Conservation (phyloP, 2,797 vertebrate genomes). For the Hydrophis major region DNA sequence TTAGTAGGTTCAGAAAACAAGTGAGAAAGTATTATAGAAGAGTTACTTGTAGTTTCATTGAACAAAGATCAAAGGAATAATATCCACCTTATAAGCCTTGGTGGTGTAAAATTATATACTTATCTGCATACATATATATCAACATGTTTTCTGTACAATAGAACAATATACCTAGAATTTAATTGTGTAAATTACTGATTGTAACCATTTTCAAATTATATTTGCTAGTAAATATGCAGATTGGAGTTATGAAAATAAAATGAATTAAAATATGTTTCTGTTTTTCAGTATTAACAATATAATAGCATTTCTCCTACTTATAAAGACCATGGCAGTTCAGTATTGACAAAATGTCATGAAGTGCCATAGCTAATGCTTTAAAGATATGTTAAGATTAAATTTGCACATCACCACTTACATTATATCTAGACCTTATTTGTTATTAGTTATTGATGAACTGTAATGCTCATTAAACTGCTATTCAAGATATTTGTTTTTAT, state of each 20-base stretch:
- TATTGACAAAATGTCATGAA: not conserved
- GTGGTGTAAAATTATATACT: slow-evolving; percentile 45
- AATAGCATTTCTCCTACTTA: not conserved
- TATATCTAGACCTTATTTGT: not conserved
- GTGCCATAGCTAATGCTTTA: not conserved
- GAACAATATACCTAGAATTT: not conserved
- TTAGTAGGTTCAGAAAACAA: slow-evolving; percentile 61
- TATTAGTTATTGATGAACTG: not conserved
- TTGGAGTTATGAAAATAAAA: slow-evolving; percentile 4
- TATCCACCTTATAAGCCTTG: slow-evolving; percentile 45
- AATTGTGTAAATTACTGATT: slow-evolving; percentile 16
- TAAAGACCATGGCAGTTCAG: not conserved
- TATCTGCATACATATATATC: fast-evolving
- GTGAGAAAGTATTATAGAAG: slow-evolving; percentile 45
- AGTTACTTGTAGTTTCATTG: slow-evolving; percentile 62
- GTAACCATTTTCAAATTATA: not conserved
- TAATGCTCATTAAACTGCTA: not conserved
- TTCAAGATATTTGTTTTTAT: not conserved
- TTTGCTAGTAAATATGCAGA: not conserved
- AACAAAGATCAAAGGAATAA: slow-evolving; percentile 65
- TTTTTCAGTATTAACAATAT: not conserved
- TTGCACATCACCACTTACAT: not conserved
- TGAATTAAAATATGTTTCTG: slow-evolving; percentile 5
- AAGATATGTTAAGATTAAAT: not conserved
- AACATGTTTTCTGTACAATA: not conserved